Evolutionary conservation across 2,888 invertebrate species (phyloP).

Genomic region (Drosophila siamana): DNA sequence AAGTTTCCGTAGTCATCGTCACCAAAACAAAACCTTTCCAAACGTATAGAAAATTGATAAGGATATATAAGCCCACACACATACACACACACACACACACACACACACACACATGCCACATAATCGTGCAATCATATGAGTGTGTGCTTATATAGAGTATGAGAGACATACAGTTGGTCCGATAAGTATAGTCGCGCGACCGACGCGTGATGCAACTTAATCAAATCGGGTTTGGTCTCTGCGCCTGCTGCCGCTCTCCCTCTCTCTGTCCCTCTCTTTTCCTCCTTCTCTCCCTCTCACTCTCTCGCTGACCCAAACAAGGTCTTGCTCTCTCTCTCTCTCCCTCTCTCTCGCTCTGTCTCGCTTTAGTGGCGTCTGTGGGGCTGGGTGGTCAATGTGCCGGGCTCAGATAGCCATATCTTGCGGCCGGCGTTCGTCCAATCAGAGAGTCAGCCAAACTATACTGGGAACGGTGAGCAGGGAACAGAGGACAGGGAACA

Average conservation of each 20-base stretch:
- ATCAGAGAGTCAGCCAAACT: slow-evolving; percentile 69
- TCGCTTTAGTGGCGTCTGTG: slow-evolving; percentile 57
- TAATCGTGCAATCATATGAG: slow-evolving; percentile 20
- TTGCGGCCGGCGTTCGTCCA: slow-evolving; percentile 59
- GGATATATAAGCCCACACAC: slow-evolving; percentile 60
- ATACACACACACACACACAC: slow-evolving; percentile 25
- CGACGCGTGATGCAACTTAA: slow-evolving; percentile 75
- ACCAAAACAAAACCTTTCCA: slow-evolving; percentile 65
- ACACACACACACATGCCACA: slow-evolving; percentile 28
- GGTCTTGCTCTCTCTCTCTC: slow-evolving; percentile 12
- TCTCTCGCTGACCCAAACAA: slow-evolving; percentile 5
- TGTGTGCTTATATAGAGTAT: slow-evolving; percentile 16
- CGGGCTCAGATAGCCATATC: slow-evolving; percentile 75
- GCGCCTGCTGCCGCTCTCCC: slow-evolving; percentile 16
- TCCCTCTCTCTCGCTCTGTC: slow-evolving; percentile 11
- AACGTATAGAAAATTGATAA: slow-evolving; percentile 69
- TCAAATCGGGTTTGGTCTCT: slow-evolving; percentile 65
- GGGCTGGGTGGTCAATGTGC: slow-evolving; percentile 57
- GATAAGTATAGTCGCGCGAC: slow-evolving; percentile 82
- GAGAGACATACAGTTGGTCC: slow-evolving; percentile 54
- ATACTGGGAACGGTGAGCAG: slow-evolving; percentile 46
- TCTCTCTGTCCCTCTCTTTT: slow-evolving; percentile 6
- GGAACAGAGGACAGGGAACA: slow-evolving; percentile 21
- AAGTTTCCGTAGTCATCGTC: slow-evolving; percentile 54
- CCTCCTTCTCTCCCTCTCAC: slow-evolving; percentile 21